These are phyloP conservation scores for Todus mexicanus DNA, from an alignment of 2,797 vertebrate genomes.

Conservation along the genomic window DNA sequence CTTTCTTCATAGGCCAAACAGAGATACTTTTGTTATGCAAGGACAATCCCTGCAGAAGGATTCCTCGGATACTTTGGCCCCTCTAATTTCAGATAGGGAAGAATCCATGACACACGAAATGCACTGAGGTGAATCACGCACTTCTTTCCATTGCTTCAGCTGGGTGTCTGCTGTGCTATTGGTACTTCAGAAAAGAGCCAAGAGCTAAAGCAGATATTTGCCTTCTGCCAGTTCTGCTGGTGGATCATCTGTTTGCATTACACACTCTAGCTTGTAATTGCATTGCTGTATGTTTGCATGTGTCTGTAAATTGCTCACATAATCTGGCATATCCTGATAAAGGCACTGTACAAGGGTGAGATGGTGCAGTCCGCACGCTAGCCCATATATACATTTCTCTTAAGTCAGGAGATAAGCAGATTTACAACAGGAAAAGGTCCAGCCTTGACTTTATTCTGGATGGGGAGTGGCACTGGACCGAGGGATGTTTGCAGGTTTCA, in stretches of 20 bases:
- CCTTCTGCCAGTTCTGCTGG: slow-evolving; percentile 3
- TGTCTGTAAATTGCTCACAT: background rate
- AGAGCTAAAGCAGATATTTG: background rate
- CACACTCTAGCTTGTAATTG: background rate
- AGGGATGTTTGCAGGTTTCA: background rate
- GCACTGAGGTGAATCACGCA: background rate
- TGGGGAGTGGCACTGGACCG: rapidly evolving
- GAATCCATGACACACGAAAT: slow-evolving; percentile 28
- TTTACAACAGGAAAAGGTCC: background rate
- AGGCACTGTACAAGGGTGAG: background rate
- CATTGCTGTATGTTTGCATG: background rate
- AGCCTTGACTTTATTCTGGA: background rate
- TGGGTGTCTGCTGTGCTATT: background rate
- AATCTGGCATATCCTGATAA: background rate
- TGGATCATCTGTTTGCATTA: background rate
- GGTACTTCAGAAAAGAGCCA: background rate
- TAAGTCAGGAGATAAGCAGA: background rate
- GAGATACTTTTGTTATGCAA: background rate
- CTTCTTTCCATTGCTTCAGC: slow-evolving; percentile 36
- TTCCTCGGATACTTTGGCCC: background rate
- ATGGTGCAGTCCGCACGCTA: background rate
- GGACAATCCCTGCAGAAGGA: background rate
- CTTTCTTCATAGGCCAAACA: background rate
- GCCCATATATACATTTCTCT: background rate
- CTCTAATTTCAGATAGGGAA: slow-evolving; percentile 14